A percentile compares a stretch with the other conserved stretches of the same genome.
These are phyloP conservation scores for Phlogophora meticulosa DNA, from an alignment of 2,888 invertebrate species.

Conservation along the genomic window DNA sequence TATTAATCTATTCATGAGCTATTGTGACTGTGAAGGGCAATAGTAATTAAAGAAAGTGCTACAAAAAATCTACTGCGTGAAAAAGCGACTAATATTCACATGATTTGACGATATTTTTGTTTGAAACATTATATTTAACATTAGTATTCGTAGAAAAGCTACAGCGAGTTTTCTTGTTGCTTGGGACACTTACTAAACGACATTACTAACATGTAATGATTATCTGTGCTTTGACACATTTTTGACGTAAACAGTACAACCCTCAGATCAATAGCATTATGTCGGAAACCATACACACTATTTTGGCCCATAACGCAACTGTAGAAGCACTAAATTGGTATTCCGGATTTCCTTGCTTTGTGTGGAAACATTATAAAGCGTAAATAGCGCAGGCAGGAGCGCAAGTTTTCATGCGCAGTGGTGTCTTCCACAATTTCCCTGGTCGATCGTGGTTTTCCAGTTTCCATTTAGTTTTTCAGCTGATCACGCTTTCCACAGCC, in stretches of 20 bases:
- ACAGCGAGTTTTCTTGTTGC: not conserved
- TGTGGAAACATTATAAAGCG: slow-evolving; percentile 61
- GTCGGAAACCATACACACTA: slow-evolving; percentile 2
- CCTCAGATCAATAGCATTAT: slow-evolving; percentile 18
- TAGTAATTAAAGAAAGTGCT: not conserved
- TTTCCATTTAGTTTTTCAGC: slow-evolving; percentile 90
- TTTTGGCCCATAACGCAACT: not conserved
- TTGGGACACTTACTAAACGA: slow-evolving; percentile 40
- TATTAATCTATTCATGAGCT: not conserved
- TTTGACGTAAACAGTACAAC: slow-evolving; percentile 57
- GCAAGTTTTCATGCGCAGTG: slow-evolving; percentile 91
- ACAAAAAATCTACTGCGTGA: not conserved
- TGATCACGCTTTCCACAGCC: slow-evolving; percentile 88
- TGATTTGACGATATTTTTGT: not conserved
- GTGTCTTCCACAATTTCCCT: slow-evolving; percentile 82
- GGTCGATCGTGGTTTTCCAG: slow-evolving; percentile 89
- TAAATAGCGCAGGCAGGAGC: slow-evolving; percentile 82
- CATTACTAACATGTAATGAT: not conserved
- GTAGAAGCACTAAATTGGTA: not conserved
- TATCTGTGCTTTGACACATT: slow-evolving; percentile 61
- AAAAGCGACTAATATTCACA: not conserved
- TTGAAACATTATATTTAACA: not conserved
- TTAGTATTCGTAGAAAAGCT: not conserved
- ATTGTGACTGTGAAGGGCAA: not conserved
- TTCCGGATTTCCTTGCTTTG: slow-evolving; percentile 3